These are phyloP conservation scores for Orgyia antiqua DNA, from an alignment of 2,888 invertebrate species.

Conservation along the genomic window DNA sequence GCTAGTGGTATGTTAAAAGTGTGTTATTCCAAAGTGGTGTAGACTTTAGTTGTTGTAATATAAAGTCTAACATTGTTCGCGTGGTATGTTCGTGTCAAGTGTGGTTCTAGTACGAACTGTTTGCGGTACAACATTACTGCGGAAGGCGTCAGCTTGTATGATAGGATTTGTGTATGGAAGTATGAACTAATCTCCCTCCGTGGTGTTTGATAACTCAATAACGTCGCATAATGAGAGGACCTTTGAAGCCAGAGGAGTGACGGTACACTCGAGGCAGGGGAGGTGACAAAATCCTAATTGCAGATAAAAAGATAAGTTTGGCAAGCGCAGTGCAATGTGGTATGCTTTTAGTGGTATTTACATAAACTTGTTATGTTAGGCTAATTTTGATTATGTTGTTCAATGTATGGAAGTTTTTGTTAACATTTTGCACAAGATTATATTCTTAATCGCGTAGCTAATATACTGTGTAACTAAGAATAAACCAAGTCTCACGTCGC, in stretches of 20 bases:
- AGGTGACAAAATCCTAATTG: constrained; percentile 77
- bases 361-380: constrained; percentile 23
- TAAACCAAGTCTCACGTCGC: too few relatives aligned
- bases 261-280: constrained; percentile 34
- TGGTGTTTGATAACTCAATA: constrained; percentile 75
- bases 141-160: constrained; percentile 78
- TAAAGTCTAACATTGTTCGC: constrained; percentile 26
- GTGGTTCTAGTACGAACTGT: constrained; percentile 23
- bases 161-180: constrained; percentile 77
- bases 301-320: constrained; percentile 76
- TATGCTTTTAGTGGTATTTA: constrained; percentile 25
- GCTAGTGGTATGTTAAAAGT: constrained; percentile 3
- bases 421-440: too few relatives aligned
- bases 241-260: constrained; percentile 57
- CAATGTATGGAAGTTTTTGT: too few relatives aligned
- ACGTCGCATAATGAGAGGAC: constrained; percentile 70
- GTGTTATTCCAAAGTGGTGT: background rate
- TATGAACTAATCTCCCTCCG: constrained; percentile 75
- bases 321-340: constrained; percentile 42
- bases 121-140: constrained; percentile 73
- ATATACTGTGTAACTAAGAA: too few relatives aligned
- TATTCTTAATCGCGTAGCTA: too few relatives aligned
- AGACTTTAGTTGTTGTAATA: background rate
- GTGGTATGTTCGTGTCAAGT: constrained; percentile 23
- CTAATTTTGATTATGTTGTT: constrained; percentile 13